Conservation (phyloP, 37 sponge, comb jelly and placozoan species). For the Halichondria panicea region DNA sequence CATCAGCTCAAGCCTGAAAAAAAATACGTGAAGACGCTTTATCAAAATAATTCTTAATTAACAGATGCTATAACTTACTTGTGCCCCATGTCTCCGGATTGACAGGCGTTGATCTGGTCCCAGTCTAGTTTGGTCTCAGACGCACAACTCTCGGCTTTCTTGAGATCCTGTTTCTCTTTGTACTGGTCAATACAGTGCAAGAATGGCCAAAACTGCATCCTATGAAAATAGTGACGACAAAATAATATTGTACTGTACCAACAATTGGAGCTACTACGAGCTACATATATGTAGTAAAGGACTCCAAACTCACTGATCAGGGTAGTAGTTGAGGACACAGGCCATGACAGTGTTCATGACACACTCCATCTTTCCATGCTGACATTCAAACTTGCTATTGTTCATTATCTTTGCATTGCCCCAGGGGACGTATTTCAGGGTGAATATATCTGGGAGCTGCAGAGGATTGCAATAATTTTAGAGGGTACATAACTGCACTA, state of each 20-base stretch:
- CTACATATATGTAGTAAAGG: not conserved
- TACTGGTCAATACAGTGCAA: slow-evolving; percentile 54
- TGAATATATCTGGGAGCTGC: slow-evolving; percentile 68
- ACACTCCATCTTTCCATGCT: slow-evolving; percentile 89
- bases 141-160: slow-evolving; percentile 61
- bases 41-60: not conserved
- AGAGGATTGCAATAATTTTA: not conserved
- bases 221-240: slow-evolving; percentile 3
- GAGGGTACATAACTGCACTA: not conserved
- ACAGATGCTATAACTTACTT: slow-evolving; percentile 10
- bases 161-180: slow-evolving; percentile 30
- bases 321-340: slow-evolving; percentile 74
- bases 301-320: slow-evolving; percentile 10
- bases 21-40: not conserved
- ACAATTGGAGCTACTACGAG: not conserved
- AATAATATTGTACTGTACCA: not conserved
- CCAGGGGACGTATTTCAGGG: slow-evolving; percentile 79
- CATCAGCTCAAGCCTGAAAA: slow-evolving; percentile 56
- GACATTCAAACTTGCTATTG: slow-evolving; percentile 71
- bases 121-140: slow-evolving; percentile 36
- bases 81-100: slow-evolving; percentile 48
- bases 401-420: slow-evolving; percentile 72
- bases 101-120: slow-evolving; percentile 55
- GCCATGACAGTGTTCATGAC: slow-evolving; percentile 77
- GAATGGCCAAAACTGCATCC: slow-evolving; percentile 75